Evolutionary conservation across 2,797 vertebrate genomes (phyloP), one percentile per base, ranked within the genome.

Genomic region (Discoglossus pictus): DNA sequence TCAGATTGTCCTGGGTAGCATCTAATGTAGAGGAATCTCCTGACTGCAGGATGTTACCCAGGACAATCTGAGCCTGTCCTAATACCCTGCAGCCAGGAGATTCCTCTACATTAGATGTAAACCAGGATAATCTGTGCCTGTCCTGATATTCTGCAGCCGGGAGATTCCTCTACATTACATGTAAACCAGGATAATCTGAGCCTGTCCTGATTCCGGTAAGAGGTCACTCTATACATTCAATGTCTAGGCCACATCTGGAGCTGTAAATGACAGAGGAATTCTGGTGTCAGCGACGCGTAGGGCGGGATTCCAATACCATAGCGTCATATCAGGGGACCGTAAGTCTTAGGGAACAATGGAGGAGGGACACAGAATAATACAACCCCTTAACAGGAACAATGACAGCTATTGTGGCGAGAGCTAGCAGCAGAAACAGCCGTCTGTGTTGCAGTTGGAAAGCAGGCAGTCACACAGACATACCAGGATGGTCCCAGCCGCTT

Each of bases 341-440:
- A 16, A 50, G 34, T 42, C 9, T 23, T 1, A 35, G 2, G 6
- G 40, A 2, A 47, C 8, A 27, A 18, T 6, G 36, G 59, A 31
- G 8, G 24, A 59, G 17, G 25, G 47, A 15, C 38, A 35, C 23
- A 42, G 11, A 63, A 39, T 40, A 56, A 15, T 34, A n/a, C n/a
- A 38, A 44, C 40, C 43, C 38, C 25, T 51, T 6, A 39, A 20
- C 17, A 16, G 17, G 38, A 51, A 71, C 68, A 71, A 71, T 71
- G 60, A 43, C 53, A 36, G 44, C 44, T 64, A 71, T 71, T 71
- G 68, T 64, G 61, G 35, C 21, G 43, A 25, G 21, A 16, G 39
- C 23, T 20, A 27, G 23, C 44, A 20, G 44, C 64, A 42, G 47
- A 66, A 39, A n/a, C 44, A 51, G 44, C 23, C 56, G 20, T 54